Evolutionary conservation across 2,113 vertebrate genomes (phyloP).

Genomic region (Prinia subflava): DNA sequence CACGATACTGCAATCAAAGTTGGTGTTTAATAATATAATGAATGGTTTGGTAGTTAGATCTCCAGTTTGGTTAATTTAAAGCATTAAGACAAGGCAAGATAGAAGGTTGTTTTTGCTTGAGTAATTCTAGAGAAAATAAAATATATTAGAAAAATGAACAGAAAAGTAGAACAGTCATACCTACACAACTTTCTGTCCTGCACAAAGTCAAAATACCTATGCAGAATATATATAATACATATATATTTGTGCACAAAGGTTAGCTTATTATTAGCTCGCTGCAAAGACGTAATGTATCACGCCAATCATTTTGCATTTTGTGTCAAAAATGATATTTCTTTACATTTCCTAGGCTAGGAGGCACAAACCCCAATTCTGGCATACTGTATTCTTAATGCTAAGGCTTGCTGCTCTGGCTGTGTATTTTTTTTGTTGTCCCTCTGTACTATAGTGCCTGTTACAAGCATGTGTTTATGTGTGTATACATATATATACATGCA

Average conservation of each 20-base stretch:
- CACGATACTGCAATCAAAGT: conserved; percentile 95
- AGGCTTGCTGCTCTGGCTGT: conserved; percentile 85
- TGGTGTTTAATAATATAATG: conserved; percentile 91
- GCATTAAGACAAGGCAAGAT: conserved; percentile 99
- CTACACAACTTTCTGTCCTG: conserved; percentile 92
- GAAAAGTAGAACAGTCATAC: conserved; percentile 87
- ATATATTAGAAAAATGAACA: conserved; percentile 71
- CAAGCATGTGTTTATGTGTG: conserved; percentile 69
- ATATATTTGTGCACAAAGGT: conserved; percentile 80
- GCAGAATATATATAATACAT: conserved; percentile 81
- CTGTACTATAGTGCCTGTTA: conserved; percentile 77
- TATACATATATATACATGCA: conserved; percentile 68
- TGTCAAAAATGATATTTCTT: conserved; percentile 70
- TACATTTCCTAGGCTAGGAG: conserved; percentile 78
- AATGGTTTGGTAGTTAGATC: conserved; percentile 96
- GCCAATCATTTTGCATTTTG: conserved; percentile 70
- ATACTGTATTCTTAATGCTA: conserved; percentile 82
- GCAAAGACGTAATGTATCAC: conserved; percentile 75
- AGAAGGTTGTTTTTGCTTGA: conserved; percentile 94
- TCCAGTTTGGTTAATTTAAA: conserved; percentile 99
- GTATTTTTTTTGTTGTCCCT: conserved; percentile 67
- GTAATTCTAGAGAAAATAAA: conserved; percentile 88
- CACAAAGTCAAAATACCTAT: conserved; percentile 89
- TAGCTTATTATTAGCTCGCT: conserved; percentile 83
- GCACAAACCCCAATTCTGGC: conserved; percentile 76